Base-by-base conservation (phyloP, 1,140 invertebrate genomes). In the Drosophila grimshawi region DNA sequence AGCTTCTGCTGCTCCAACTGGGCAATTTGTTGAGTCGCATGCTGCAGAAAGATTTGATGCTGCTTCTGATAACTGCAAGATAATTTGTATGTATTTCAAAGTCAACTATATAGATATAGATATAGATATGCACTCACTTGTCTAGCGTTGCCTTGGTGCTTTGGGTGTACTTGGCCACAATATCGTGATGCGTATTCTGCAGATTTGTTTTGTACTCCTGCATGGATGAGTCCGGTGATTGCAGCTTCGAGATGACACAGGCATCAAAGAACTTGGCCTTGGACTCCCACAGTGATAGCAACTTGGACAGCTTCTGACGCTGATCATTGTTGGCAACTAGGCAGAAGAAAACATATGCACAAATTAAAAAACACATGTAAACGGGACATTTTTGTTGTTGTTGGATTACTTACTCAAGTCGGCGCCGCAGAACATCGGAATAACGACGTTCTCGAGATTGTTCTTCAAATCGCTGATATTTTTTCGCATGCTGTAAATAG, bases 371-470 rank as follows among this genome's bases (percentile, higher is more conserved):
- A 19, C 19, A 43, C 10, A n/a, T 43, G 39, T 4, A 43, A 43
- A 19, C 1, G 2, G 19, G 0, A 19, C 19, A 1, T 19, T 43
- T 8, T 0, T 4, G n/a, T 4, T 43, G 39, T 43, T 37, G 29
- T 43, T 51, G 92, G 3, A 93, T 91, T 94, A 93, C 92, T 94
- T 94, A 94, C 94, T 94, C 93, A 95, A 94, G 92, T 96, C 96
- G 53, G 97, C 95, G 93, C 97, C 97, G 93, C 97, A 99, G 94
- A 99, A 99, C 96, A 99, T 98, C 76, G 98, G 98, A 80, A 99
- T 97, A 71, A 99, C 97, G 80, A 98, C 97, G 88, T 95, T 95
- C 94, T 99, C 97, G 93, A 99, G 94, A 85, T 96, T 95, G 93
- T 96, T 96, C 93, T 98, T 97, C 86, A 99, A 94, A 92, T 98